These are phyloP conservation scores for Andrena haemorrhoa DNA, from an alignment of 2,888 invertebrate species.

Conservation along the genomic window DNA sequence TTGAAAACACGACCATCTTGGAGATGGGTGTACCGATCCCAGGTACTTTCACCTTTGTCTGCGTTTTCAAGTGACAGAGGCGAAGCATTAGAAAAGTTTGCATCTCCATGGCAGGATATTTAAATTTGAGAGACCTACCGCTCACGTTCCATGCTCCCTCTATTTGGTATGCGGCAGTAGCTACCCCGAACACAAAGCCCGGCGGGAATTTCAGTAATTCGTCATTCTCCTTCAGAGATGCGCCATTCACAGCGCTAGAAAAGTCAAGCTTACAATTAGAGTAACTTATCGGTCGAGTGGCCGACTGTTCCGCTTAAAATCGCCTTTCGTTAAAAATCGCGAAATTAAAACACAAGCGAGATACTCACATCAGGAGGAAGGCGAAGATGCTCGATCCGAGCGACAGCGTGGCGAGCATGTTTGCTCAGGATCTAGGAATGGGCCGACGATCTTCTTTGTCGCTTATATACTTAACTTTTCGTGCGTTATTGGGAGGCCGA, in stretches of 20 bases:
- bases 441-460: neutral
- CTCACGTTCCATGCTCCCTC: constrained; percentile 88
- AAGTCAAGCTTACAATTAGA: constrained; percentile 21
- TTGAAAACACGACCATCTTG: constrained; percentile 86
- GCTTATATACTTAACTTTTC: constrained; percentile 21
- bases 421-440: neutral
- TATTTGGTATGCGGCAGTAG: constrained; percentile 87
- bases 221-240: constrained; percentile 14
- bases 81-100: constrained; percentile 24
- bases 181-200: constrained; percentile 71
- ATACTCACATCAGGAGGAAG: constrained; percentile 30
- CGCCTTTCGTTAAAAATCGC: too few relatives aligned
- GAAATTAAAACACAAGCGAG: too few relatives aligned
- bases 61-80: constrained; percentile 71
- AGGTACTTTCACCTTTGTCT: constrained; percentile 89
- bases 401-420: constrained; percentile 1
- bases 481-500: neutral
- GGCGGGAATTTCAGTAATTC: constrained; percentile 66
- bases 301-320: neutral
- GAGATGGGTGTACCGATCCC: constrained; percentile 87
- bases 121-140: constrained; percentile 84
- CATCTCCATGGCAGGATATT: constrained; percentile 10
- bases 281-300: constrained; percentile 16
- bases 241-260: constrained; percentile 42
- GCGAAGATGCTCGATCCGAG: neutral